Percentiles rank a stretch among this genome's conserved stretches.
phyloP scores from a whole-genome alignment of 2,113 vertebrate genomes.

The Picathartes gymnocephalus region DNA sequence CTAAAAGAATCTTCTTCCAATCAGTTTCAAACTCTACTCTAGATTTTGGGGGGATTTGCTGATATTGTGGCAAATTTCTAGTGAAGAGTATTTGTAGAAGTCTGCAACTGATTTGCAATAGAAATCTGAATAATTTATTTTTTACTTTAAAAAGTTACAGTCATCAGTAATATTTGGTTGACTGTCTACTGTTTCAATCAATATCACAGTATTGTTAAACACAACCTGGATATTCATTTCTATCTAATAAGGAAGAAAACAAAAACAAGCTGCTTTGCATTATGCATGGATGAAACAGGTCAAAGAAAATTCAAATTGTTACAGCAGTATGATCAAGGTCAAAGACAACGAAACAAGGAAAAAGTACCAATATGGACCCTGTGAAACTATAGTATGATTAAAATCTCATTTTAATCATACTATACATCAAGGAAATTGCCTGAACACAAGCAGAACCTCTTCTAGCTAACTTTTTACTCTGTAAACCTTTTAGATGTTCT shows the following conservation, averaged over 20 bases:
- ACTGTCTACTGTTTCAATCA: neutral
- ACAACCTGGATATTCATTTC: neutral
- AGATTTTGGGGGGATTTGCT: neutral
- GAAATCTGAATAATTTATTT: neutral
- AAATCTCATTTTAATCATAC: slow-evolving; percentile 34
- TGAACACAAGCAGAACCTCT: slow-evolving; percentile 43
- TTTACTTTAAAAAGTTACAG: neutral
- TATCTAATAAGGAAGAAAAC: neutral
- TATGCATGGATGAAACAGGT: neutral
- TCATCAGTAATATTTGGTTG: neutral
- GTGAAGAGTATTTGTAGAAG: neutral
- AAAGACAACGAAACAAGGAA: neutral
- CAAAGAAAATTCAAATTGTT: neutral
- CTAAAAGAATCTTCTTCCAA: neutral
- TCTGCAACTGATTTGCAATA: neutral
- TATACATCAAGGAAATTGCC: neutral
- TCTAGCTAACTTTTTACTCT: slow-evolving; percentile 20
- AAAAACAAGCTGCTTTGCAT: neutral
- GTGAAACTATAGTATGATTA: neutral
- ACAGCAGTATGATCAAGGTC: neutral
- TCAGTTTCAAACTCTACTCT: neutral
- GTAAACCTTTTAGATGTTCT: slow-evolving; percentile 45
- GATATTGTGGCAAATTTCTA: neutral
- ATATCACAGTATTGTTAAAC: neutral
- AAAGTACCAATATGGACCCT: neutral